Conservation (phyloP, 2,888 invertebrate species). For the Tetropium fuscum region DNA sequence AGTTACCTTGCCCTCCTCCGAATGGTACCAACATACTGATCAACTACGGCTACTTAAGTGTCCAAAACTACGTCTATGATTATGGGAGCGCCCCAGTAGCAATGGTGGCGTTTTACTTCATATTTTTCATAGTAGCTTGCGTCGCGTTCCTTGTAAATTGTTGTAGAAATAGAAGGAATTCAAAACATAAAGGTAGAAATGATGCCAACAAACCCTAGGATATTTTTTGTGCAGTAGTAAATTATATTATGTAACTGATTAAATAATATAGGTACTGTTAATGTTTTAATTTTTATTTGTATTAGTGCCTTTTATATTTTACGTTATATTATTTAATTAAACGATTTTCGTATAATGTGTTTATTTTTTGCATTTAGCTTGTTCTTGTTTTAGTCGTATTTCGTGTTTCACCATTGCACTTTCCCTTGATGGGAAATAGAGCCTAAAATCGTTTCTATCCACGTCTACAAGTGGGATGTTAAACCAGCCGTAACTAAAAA, state of each 20-base stretch:
- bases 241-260: conserved; percentile 16
- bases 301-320: conserved; percentile 18
- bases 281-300: conserved; percentile 55
- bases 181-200: conserved; percentile 67
- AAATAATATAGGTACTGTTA: conserved; percentile 69
- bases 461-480: conserved; percentile 44
- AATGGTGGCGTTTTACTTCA: conserved; percentile 72
- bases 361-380: conserved; percentile 29
- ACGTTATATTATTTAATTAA: conserved; percentile 61
- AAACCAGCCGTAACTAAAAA: conserved; percentile 14
- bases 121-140: conserved; percentile 73
- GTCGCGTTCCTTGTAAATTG: conserved; percentile 68
- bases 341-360: conserved; percentile 18
- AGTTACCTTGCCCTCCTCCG: conserved; percentile 83
- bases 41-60: conserved; percentile 67
- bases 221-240: conserved; percentile 1
- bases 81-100: conserved; percentile 71
- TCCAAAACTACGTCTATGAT: conserved; percentile 69
- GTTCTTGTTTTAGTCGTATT: conserved; percentile 26
- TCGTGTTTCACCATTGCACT: conserved; percentile 45
- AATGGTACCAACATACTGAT: conserved; percentile 80
- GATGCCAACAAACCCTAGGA: conserved; percentile 75
- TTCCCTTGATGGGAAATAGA: conserved; percentile 46
- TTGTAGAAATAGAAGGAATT: conserved; percentile 52
- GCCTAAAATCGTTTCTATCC: conserved; percentile 51